Conservation (phyloP, 1,140 invertebrate genomes). For the Drosophila subpulchrella region DNA sequence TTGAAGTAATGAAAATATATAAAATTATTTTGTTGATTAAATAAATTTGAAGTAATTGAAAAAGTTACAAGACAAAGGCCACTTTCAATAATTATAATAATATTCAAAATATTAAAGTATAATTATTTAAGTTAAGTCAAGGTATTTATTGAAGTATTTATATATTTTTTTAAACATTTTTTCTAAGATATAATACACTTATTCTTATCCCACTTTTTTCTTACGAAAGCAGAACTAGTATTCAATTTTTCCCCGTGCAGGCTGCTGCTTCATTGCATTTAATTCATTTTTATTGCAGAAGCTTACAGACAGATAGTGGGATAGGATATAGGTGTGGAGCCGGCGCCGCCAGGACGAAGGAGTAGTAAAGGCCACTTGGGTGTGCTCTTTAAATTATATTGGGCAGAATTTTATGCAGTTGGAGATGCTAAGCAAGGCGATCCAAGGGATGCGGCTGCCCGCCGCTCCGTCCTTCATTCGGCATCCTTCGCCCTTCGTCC, state of each 20-base stretch:
- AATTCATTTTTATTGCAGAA: slow-evolving; percentile 83
- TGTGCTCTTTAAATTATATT: slow-evolving; percentile 80
- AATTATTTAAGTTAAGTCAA: too few species aligned
- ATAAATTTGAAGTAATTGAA: too few species aligned
- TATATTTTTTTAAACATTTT: not conserved
- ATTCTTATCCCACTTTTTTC: too few species aligned
- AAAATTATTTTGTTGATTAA: too few species aligned
- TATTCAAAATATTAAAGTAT: too few species aligned
- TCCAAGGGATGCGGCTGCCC: slow-evolving; percentile 30
- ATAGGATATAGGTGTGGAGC: slow-evolving; percentile 35
- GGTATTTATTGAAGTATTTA: not conserved
- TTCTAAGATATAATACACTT: too few species aligned
- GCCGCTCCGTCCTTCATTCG: not conserved
- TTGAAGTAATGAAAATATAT: too few species aligned
- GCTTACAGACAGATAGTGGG: slow-evolving; percentile 72
- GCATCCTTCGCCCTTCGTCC: not conserved
- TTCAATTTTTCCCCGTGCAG: slow-evolving; percentile 12
- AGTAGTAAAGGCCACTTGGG: slow-evolving; percentile 69
- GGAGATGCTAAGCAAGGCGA: slow-evolving; percentile 54
- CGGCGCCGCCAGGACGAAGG: slow-evolving; percentile 2
- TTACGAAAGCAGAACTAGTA: too few species aligned
- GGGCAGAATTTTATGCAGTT: slow-evolving; percentile 79
- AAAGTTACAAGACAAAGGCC: too few species aligned
- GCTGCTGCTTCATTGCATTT: slow-evolving; percentile 79
- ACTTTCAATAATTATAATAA: too few species aligned